Conservation (phyloP, 2,888 invertebrate species). For the Hofmannophila pseudospretella region DNA sequence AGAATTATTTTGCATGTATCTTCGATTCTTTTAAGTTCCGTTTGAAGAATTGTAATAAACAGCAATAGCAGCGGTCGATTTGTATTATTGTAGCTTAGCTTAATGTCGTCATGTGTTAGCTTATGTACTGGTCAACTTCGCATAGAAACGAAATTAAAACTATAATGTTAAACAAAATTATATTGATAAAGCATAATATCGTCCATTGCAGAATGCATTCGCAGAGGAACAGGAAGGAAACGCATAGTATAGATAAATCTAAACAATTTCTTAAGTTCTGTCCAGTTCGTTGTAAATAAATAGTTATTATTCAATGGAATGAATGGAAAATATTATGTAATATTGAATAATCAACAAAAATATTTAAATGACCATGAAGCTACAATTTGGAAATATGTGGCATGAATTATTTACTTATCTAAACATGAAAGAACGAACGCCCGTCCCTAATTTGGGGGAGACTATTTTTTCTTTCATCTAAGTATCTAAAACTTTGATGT, state of each 20-base stretch:
- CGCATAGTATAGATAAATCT: slow-evolving; percentile 48
- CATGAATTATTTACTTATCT: too few species aligned
- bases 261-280: slow-evolving; percentile 42
- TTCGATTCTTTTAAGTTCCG: slow-evolving; percentile 30
- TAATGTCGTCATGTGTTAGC: slow-evolving; percentile 64
- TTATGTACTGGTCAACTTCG: slow-evolving; percentile 29
- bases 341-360: neutral
- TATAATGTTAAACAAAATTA: slow-evolving; percentile 8
- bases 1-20: slow-evolving; percentile 49
- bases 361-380: neutral
- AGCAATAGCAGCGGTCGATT: slow-evolving; percentile 1
- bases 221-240: slow-evolving; percentile 66
- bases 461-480: too few species aligned
- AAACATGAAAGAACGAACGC: too few species aligned
- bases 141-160: slow-evolving; percentile 20
- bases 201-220: slow-evolving; percentile 72
- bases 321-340: slow-evolving; percentile 16
- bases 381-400: neutral
- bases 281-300: slow-evolving; percentile 43
- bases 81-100: slow-evolving; percentile 50
- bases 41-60: slow-evolving; percentile 22
- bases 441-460: too few species aligned
- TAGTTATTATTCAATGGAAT: slow-evolving; percentile 26
- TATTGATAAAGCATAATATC: slow-evolving; percentile 60
- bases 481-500: too few species aligned